Conservation (phyloP, 2,113 vertebrate genomes). For the Crotalus helleri region DNA sequence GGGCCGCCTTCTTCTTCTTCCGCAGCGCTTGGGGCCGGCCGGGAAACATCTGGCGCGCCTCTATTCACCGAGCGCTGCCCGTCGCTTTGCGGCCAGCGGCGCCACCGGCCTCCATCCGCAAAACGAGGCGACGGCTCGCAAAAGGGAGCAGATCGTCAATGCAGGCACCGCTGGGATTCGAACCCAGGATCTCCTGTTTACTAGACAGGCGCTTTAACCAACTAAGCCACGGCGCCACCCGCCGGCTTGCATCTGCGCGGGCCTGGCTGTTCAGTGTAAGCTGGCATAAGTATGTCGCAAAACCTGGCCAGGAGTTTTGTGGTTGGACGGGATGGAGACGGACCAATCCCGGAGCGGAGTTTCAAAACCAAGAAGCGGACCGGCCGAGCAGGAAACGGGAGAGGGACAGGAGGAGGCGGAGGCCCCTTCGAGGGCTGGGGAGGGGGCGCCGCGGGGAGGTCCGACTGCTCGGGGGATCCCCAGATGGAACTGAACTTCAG, state of each 20-base stretch:
- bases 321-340: not conserved
- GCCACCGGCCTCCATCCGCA: not conserved
- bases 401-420: not conserved
- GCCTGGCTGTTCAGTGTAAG: not conserved
- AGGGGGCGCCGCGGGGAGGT: not conserved
- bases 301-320: not conserved
- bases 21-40: too few species aligned
- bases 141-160: not conserved
- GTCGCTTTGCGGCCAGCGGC: too few species aligned
- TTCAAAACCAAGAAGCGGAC: not conserved
- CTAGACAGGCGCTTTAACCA: constrained; percentile 83
- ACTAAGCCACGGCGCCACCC: constrained; percentile 81
- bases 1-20: too few species aligned
- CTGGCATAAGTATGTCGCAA: not conserved
- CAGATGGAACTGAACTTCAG: not conserved
- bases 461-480: not conserved
- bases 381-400: not conserved
- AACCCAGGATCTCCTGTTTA: constrained; percentile 70
- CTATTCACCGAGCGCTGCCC: too few species aligned
- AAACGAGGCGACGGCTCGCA: not conserved
- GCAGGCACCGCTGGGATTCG: constrained; percentile 84
- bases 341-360: not conserved
- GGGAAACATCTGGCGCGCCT: too few species aligned
- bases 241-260: accelerated
- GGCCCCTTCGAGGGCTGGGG: not conserved